Percentiles rank a stretch among this genome's conserved stretches.
Evolutionary conservation across 2,113 vertebrate genomes (phyloP).

Genomic region (Galemys pyrenaicus): DNA sequence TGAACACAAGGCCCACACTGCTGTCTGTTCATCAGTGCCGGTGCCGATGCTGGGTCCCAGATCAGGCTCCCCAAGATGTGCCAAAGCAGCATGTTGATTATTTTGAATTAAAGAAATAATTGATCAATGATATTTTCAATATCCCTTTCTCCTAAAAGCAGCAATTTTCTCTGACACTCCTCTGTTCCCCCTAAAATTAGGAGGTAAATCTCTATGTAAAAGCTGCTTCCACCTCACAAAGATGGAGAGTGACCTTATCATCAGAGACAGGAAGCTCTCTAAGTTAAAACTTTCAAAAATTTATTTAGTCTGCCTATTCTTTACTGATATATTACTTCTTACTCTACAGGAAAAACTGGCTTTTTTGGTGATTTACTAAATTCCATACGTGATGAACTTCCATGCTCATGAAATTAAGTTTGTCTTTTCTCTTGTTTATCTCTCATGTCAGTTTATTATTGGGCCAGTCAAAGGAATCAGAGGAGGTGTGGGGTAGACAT

Average conservation of each 20-base stretch:
- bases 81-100: neutral
- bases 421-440: neutral
- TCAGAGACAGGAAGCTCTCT: neutral
- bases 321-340: neutral
- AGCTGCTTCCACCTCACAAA: neutral
- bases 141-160: neutral
- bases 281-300: neutral
- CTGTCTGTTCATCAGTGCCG: neutral
- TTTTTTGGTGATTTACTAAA: neutral
- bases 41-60: neutral
- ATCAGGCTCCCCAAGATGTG: neutral
- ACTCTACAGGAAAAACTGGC: neutral
- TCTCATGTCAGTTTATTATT: neutral
- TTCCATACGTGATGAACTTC: neutral
- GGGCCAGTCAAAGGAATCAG: neutral
- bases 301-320: neutral
- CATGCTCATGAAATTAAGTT: neutral
- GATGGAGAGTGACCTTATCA: neutral
- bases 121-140: neutral
- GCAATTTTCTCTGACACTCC: neutral
- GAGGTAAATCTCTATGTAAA: neutral
- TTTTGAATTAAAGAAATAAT: neutral
- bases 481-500: too few relatives aligned
- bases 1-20: neutral
- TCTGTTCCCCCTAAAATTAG: neutral